Conservation (phyloP, 1,140 invertebrate species). For the Lepidotrigona ventralis region DNA sequence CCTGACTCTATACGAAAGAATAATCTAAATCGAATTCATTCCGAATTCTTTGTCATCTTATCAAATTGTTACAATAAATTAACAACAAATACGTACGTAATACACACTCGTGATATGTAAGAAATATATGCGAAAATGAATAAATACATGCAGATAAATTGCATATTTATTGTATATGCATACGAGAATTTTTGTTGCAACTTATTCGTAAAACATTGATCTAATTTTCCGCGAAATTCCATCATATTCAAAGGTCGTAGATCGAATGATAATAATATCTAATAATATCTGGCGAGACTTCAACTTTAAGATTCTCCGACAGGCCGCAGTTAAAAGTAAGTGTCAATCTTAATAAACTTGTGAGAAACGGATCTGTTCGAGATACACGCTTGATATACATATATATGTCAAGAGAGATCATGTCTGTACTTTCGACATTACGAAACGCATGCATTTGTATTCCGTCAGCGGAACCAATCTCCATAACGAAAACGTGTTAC, state of each 20-base stretch:
- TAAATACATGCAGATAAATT: no score
- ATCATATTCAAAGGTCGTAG: neutral
- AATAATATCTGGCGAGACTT: neutral
- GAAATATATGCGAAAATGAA: neutral
- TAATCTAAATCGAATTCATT: no score
- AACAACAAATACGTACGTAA: neutral
- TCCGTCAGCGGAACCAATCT: constrained; percentile 70
- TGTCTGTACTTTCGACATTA: constrained; percentile 41
- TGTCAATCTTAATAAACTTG: constrained; percentile 64
- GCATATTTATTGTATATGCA: no score
- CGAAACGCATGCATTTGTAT: constrained; percentile 65
- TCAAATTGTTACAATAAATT: neutral
- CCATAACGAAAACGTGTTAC: constrained; percentile 69
- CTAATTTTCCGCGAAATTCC: neutral
- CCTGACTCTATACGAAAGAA: neutral
- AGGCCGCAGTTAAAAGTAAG: neutral
- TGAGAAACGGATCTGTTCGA: neutral
- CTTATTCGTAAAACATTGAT: neutral
- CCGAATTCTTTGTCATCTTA: neutral
- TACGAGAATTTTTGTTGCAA: neutral
- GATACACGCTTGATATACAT: neutral
- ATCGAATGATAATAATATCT: neutral
- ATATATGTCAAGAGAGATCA: neutral
- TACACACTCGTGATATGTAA: no score
- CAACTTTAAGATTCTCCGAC: neutral